phyloP scores from a whole-genome alignment of 2,113 vertebrate genomes.

The Hippocampus comes region DNA sequence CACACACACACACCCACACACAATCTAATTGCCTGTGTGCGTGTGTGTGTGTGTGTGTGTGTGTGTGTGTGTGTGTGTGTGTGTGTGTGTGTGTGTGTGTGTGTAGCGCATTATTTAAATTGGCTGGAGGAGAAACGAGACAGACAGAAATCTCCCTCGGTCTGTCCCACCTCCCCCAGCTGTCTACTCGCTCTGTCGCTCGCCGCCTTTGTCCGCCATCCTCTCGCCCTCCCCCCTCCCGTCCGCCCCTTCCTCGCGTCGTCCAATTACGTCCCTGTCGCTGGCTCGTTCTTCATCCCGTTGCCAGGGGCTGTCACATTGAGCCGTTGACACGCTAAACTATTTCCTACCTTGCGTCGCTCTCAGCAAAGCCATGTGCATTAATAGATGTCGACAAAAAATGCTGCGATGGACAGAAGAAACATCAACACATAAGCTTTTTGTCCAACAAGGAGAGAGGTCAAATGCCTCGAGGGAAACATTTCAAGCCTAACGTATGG shows the following conservation, averaged over 20 bases:
- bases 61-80: not conserved
- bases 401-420: not conserved
- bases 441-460: not conserved
- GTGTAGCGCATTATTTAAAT: not conserved
- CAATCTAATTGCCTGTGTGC: too few species aligned
- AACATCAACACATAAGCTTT: not conserved
- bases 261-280: constrained; percentile 1
- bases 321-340: not conserved
- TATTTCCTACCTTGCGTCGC: not conserved
- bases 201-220: constrained; percentile 4
- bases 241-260: not conserved
- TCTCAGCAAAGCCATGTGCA: not conserved
- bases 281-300: constrained; percentile 1
- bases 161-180: not conserved
- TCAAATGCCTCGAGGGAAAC: not conserved
- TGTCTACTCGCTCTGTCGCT: not conserved
- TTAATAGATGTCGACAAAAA: not conserved
- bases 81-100: not conserved
- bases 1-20: too few species aligned
- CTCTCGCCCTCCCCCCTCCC: not conserved
- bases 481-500: too few species aligned
- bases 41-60: not conserved
- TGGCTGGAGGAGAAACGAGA: not conserved
- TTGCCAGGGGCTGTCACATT: constrained; percentile 1
- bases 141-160: not conserved